Evolutionary conservation across 23 tunicate genomes (phyloP), one percentile per base, ranked within the genome.

Genomic region (Styela clava): DNA sequence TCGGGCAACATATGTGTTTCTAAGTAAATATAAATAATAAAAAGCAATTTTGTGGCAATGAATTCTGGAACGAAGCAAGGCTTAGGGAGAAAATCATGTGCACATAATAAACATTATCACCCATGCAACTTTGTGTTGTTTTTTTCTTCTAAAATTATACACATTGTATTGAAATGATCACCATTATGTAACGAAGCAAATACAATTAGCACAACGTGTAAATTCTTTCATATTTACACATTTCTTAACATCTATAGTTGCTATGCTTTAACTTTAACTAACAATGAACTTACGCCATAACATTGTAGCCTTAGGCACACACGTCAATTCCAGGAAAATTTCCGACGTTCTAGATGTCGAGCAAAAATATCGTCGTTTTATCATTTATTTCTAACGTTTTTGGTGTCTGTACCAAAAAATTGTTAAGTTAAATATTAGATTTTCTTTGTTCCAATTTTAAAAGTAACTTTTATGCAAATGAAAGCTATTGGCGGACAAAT

Each of bases 301-400:
- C 32, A 18, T 26, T 22, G 34, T 71, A 21, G 81, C 81, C 81
- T 76, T 12, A 52, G 81, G 81, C 81, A 76, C 64, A 76, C 31
- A 76, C 81, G 81, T 76, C 81, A 76, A 76, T 76, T 76, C 81
- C 81, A 44, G 65, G 81, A 76, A 76, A 76, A 21, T 52, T 76
- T 76, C 64, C 62, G 65, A 24, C 65, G 64, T n/a, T n/a, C n/a
- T n/a, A 36, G 62, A 24, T 52, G n/a, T 76, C 65, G 29, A 28
- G 81, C 65, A 76, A 76, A 44, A 76, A 76, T 52, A 52, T 28
- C 81, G 29, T 44, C 37, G 64, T 44, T 44, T 67, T 27, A 67
- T 67, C 71, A 44, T 76, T 44, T n/a, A 31, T 72, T 32, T 34
- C 52, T 16, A 21, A 21, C 33, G 25, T 44, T n/a, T 56, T 44